Evolutionary conservation across 2,113 vertebrate species (phyloP), one percentile per base, ranked within the genome.

Genomic region (Kryptolebias marmoratus): DNA sequence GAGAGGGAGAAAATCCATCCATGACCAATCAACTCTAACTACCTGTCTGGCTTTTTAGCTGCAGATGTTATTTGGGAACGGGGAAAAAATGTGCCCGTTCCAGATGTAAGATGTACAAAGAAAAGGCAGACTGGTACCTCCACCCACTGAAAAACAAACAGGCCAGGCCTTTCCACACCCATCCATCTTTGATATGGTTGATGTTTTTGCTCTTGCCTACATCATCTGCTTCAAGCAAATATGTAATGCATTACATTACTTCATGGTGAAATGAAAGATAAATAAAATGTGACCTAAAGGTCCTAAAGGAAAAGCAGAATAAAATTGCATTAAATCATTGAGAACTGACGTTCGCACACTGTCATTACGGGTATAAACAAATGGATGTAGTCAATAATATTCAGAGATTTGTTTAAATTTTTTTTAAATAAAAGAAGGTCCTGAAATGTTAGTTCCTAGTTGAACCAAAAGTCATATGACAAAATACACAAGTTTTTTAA

Each of bases 11-110:
- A 92, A 93, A 90, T 90, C 87, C 89, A 90, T 81, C 90, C 89
- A 88, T 93, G 90, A 89, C 91, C 90, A 92, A 94, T 92, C 90
- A 92, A 85, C 85, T 87, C 89, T 91, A 94, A 93, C 91, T 93
- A 93, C 91, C 86, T 91, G 87, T 87, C 84, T 93, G 91, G 90
- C 71, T 83, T 91, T 91, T 91, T 84, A 86, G 89, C 91, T 90
- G 90, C 93, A 94, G 91, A 94, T 93, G 93, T 93, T 93, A 89
- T 93, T 90, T 89, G 83, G 81, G 71, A 76, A 77, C 64, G 45
- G 71, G 73, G 70, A 10, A 63, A 75, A 77, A 80, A 81, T 69
- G 82, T 89, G 82, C 84, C 82, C 82, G 32, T 83, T 92, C 88
- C 93, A 93, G 92, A 92, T 93, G 91, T 89, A 93, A 88, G 85